Percentiles rank a stretch among this genome's conserved stretches.
These are phyloP conservation scores for Bradypodion ventrale DNA, from an alignment of 2,797 vertebrate genomes.

Conservation along the genomic window DNA sequence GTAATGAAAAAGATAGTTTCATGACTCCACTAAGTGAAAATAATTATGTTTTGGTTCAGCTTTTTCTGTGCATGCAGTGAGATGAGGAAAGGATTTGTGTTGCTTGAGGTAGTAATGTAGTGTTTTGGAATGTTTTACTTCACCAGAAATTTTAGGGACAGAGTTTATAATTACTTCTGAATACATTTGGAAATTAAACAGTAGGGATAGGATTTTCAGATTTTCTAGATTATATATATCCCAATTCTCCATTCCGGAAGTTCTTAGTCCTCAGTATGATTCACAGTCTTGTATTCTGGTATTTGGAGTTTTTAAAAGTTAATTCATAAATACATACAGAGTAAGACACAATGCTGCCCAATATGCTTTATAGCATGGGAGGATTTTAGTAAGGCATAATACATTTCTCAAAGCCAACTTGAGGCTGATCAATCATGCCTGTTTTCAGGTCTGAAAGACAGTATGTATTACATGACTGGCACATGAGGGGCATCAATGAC, in stretches of 20 bases:
- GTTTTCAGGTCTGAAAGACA: background rate
- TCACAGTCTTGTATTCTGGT: too few species aligned
- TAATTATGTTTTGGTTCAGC: background rate
- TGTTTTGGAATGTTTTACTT: background rate
- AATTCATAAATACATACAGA: background rate
- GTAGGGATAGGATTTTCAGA: too few species aligned
- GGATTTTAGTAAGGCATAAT: background rate
- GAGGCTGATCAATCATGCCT: background rate
- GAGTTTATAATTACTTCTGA: too few species aligned
- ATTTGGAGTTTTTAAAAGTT: background rate
- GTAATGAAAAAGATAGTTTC: background rate
- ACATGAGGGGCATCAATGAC: background rate
- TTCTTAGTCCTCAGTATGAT: too few species aligned
- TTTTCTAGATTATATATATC: too few species aligned
- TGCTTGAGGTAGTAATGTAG: constrained; percentile 1
- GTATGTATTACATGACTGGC: background rate
- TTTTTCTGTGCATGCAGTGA: background rate
- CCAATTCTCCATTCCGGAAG: too few species aligned
- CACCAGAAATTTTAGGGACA: background rate
- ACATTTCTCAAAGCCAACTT: background rate
- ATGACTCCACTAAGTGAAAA: background rate
- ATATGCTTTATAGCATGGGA: too few species aligned
- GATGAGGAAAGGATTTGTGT: background rate
- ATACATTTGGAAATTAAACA: too few species aligned
- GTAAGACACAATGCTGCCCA: background rate